Evolutionary conservation across 2,113 vertebrate genomes (phyloP).

Genomic region (Chrysochloris asiatica): DNA sequence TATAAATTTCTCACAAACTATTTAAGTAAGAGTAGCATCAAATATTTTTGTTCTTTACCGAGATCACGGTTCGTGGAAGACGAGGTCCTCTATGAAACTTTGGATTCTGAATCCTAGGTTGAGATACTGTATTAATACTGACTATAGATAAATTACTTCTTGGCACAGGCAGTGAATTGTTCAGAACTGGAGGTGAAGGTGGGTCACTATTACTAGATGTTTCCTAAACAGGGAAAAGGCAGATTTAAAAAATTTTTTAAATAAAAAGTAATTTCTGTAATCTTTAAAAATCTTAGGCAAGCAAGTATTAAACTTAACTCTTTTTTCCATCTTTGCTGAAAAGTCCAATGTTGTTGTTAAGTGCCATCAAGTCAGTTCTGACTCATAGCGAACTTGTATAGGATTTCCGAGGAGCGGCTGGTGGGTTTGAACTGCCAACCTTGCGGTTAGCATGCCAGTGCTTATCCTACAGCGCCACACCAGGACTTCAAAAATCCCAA

Average conservation of each 20-base stretch:
- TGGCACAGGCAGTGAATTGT: slow-evolving; percentile 81
- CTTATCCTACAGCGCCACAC: no score
- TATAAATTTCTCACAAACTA: slow-evolving; percentile 3
- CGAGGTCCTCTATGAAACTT: slow-evolving; percentile 90
- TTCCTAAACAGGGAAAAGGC: slow-evolving; percentile 80
- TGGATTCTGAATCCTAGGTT: slow-evolving; percentile 85
- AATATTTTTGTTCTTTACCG: slow-evolving; percentile 81
- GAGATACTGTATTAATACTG: slow-evolving; percentile 90
- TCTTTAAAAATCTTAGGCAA: slow-evolving; percentile 38
- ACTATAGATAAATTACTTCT: slow-evolving; percentile 90
- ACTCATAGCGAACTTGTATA: no score
- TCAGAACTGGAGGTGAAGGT: slow-evolving; percentile 87
- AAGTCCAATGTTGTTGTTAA: neutral
- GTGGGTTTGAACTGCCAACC: no score
- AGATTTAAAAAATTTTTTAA: neutral
- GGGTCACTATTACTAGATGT: slow-evolving; percentile 88
- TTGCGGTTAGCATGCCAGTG: no score
- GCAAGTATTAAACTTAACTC: neutral
- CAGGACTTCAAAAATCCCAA: neutral
- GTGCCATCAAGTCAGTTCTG: no score
- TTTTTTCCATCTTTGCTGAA: neutral
- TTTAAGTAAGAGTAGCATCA: slow-evolving; percentile 3
- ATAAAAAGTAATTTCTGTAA: neutral
- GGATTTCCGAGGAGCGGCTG: no score
- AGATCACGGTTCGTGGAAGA: slow-evolving; percentile 87